A percentile compares a stretch with the other conserved stretches of the same genome.
Conservation (phyloP, 2,797 vertebrate genomes). For the Hydrolagus colliei region DNA sequence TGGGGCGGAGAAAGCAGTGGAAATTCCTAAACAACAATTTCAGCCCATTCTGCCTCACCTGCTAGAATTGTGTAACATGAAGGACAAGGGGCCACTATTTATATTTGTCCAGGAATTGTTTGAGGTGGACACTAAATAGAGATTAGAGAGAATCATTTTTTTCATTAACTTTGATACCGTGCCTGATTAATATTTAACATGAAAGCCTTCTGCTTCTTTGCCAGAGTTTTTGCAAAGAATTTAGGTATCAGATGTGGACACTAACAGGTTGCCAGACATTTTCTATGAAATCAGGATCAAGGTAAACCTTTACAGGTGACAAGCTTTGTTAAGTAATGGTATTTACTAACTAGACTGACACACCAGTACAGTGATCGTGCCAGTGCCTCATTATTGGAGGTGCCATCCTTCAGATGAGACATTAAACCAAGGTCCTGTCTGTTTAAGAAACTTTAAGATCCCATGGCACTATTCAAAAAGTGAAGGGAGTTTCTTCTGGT, state of each 20-base stretch:
- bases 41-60: slow-evolving; percentile 2
- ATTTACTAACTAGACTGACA: too few species aligned
- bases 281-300: not conserved
- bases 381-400: too few species aligned
- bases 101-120: not conserved
- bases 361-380: too few species aligned
- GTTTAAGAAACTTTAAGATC: too few species aligned
- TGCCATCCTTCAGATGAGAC: too few species aligned
- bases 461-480: too few species aligned
- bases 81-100: not conserved
- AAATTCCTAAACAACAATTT: slow-evolving; percentile 24
- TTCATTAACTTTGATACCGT: not conserved
- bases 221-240: not conserved
- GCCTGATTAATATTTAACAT: slow-evolving; percentile 32
- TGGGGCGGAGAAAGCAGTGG: slow-evolving; percentile 44
- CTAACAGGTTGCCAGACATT: not conserved
- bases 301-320: not conserved
- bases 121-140: not conserved
- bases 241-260: not conserved
- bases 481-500: too few species aligned
- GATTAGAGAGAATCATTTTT: slow-evolving; percentile 12
- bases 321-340: too few species aligned
- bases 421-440: too few species aligned
- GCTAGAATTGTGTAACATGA: slow-evolving; percentile 10
- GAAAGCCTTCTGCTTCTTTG: slow-evolving; percentile 12